Conservation (phyloP, 1,140 invertebrate species). For the Drosophila sechellia region DNA sequence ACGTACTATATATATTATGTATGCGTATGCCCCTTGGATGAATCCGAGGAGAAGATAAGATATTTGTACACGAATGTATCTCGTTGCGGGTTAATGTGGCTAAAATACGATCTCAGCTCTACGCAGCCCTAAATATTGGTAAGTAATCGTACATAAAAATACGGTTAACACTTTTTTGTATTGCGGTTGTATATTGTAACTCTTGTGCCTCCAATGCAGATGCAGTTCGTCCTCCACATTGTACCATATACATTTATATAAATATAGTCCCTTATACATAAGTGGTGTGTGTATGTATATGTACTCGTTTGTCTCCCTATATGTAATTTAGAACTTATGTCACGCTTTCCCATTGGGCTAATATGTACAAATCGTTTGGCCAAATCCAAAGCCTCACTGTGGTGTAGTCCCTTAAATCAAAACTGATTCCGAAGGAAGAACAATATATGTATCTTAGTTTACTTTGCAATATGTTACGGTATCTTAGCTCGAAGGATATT, state of each 20-base stretch:
- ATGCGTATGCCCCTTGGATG: slow-evolving; percentile 8
- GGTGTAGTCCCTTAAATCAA: not conserved
- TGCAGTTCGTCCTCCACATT: not conserved
- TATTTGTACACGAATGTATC: slow-evolving; percentile 35
- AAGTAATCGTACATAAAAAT: slow-evolving; percentile 40
- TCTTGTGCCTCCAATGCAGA: not conserved
- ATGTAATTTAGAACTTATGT: slow-evolving; percentile 60
- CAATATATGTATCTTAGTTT: slow-evolving; percentile 10
- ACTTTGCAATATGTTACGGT: slow-evolving; percentile 8
- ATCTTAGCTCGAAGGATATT: not conserved
- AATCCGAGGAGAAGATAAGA: slow-evolving; percentile 1
- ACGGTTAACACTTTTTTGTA: slow-evolving; percentile 42
- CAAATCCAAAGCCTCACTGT: no score
- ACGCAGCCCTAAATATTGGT: slow-evolving; percentile 32
- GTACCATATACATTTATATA: slow-evolving; percentile 38
- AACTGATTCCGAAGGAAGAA: slow-evolving; percentile 27
- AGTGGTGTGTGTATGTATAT: slow-evolving; percentile 6
- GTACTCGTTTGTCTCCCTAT: slow-evolving; percentile 31
- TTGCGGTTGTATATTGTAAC: slow-evolving; percentile 31
- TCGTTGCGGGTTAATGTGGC: slow-evolving; percentile 7
- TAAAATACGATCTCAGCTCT: slow-evolving; percentile 39
- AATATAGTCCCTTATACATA: slow-evolving; percentile 28
- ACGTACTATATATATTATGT: slow-evolving; percentile 26
- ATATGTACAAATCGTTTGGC: slow-evolving; percentile 39
- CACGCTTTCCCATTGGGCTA: slow-evolving; percentile 48